Evolutionary conservation across 2,888 invertebrate genomes (phyloP).

Genomic region (Lepeophtheirus nordmannii): DNA sequence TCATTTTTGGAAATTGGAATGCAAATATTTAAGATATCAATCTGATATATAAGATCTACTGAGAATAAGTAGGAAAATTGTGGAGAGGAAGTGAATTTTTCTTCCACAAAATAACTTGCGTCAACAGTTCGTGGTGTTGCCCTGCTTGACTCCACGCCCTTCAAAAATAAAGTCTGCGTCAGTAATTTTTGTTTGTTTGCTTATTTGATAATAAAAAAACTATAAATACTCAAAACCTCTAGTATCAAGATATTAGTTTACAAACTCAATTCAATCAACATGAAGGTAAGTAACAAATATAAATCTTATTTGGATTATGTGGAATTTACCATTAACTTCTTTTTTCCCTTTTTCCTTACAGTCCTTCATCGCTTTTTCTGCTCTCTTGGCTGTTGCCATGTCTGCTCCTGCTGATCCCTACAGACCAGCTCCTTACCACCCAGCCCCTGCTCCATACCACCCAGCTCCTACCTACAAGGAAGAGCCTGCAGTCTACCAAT

Average conservation of each 20-base stretch:
- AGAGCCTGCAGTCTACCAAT: conserved; percentile 10
- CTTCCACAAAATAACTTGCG: too few relatives aligned
- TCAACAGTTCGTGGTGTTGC: too few relatives aligned
- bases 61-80: too few relatives aligned
- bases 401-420: conserved; percentile 7
- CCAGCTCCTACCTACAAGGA: conserved; percentile 7
- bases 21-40: too few relatives aligned
- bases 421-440: not conserved
- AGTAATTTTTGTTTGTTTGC: too few relatives aligned
- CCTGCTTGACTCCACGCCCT: too few relatives aligned
- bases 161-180: too few relatives aligned
- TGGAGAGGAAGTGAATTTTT: too few relatives aligned
- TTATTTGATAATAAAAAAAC: too few relatives aligned
- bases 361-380: not conserved
- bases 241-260: not conserved
- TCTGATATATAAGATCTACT: too few relatives aligned
- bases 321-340: not conserved
- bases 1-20: too few relatives aligned
- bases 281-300: not conserved
- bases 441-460: conserved; percentile 4
- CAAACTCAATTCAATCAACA: not conserved
- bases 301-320: not conserved
- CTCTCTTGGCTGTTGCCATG: not conserved
- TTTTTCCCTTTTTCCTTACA: not conserved
- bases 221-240: too few relatives aligned